A percentile compares a stretch with the other conserved stretches of the same genome.
Conservation (phyloP, 92 coral and sea anemone species). For the Parazoanthus atlanticus region DNA sequence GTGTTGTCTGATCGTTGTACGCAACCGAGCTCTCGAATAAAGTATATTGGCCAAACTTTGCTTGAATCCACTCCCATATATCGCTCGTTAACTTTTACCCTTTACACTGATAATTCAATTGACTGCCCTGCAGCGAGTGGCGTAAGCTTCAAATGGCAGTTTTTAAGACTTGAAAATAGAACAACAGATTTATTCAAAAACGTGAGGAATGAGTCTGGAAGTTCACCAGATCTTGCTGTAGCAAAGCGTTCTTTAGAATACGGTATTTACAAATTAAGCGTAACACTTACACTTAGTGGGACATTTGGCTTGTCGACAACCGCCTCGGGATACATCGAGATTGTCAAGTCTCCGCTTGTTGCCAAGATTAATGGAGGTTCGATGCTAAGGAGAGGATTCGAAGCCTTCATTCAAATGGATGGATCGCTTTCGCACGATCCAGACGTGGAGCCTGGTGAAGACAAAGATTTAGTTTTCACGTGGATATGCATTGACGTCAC, state of each 20-base stretch:
- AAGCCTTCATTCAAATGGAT: slow-evolving; percentile 54
- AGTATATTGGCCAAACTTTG: slow-evolving; percentile 20
- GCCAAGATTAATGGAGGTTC: slow-evolving; percentile 62
- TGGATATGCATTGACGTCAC: slow-evolving; percentile 40
- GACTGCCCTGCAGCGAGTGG: slow-evolving; percentile 42
- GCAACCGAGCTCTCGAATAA: not conserved
- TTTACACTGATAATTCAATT: slow-evolving; percentile 22
- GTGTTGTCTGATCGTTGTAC: slow-evolving; percentile 14
- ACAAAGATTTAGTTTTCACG: slow-evolving; percentile 9
- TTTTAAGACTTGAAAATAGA: not conserved
- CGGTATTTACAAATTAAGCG: not conserved
- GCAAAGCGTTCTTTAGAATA: slow-evolving; percentile 11
- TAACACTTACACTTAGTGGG: not conserved
- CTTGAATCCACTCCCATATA: not conserved
- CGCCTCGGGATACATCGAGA: slow-evolving; percentile 37
- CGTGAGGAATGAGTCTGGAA: slow-evolving; percentile 8
- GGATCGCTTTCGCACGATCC: slow-evolving; percentile 72
- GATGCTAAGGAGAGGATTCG: slow-evolving; percentile 47
- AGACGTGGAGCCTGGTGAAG: slow-evolving; percentile 46
- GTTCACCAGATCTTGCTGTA: not conserved
- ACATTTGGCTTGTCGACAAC: slow-evolving; percentile 25
- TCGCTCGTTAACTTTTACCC: slow-evolving; percentile 17
- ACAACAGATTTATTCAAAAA: not conserved
- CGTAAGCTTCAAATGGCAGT: slow-evolving; percentile 21
- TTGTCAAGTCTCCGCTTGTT: slow-evolving; percentile 59